Conservation (phyloP, 2,797 vertebrate species). For the Poliocrania exsul region DNA sequence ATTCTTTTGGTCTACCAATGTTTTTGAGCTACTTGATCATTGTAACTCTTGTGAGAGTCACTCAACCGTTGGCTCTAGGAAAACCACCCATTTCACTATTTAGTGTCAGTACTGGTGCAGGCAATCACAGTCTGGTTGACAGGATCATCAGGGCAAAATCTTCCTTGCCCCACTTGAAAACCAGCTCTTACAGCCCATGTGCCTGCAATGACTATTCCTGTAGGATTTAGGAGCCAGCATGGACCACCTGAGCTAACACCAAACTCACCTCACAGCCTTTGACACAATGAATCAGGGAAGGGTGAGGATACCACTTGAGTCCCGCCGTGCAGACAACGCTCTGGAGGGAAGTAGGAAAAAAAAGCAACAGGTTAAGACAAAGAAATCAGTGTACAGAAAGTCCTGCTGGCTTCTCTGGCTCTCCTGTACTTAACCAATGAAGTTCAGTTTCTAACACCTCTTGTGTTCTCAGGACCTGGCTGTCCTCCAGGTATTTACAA, state of each 20-base stretch:
- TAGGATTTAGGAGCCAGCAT: background rate
- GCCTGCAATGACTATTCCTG: background rate
- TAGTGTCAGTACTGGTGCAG: background rate
- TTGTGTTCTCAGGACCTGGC: constrained; percentile 56
- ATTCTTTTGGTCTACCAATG: background rate
- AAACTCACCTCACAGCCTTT: constrained; percentile 94
- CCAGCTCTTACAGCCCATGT: background rate
- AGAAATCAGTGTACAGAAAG: constrained; percentile 58
- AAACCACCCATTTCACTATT: background rate
- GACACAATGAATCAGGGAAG: constrained; percentile 92
- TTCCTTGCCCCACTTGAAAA: background rate
- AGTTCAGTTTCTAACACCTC: constrained; percentile 59
- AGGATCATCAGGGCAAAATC: background rate
- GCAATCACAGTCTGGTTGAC: background rate
- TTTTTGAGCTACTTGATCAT: background rate
- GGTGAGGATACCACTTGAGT: constrained; percentile 95
- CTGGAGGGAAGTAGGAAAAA: constrained; percentile 70
- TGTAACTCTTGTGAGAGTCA: background rate
- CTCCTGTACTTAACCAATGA: constrained; percentile 48
- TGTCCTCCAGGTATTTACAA: constrained; percentile 66
- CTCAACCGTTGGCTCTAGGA: background rate
- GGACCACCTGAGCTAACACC: background rate
- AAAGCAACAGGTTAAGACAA: constrained; percentile 14
- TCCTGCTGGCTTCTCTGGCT: constrained; percentile 5
- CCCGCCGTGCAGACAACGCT: constrained; percentile 92